phyloP scores from a whole-genome alignment of 2,888 invertebrate genomes.

The Sphaeridia pumilis region DNA sequence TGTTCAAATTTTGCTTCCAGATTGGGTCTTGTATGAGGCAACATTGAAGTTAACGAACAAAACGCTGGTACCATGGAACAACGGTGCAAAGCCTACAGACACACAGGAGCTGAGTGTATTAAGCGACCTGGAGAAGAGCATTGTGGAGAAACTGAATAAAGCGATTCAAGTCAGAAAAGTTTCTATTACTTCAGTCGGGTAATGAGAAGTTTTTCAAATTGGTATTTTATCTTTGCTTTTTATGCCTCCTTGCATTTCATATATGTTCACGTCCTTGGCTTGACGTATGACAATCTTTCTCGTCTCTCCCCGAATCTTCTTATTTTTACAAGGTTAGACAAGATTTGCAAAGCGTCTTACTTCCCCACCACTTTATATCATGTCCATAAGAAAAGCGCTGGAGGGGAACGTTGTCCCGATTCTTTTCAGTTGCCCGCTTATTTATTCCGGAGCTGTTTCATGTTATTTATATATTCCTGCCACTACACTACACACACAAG shows the following conservation, averaged over 20 bases:
- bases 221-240: not conserved
- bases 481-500: too few species aligned
- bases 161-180: constrained; percentile 8
- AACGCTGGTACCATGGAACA: constrained; percentile 12
- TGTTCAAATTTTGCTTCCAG: not conserved
- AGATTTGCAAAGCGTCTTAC: too few species aligned
- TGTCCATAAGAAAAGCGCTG: too few species aligned
- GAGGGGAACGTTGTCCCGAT: too few species aligned
- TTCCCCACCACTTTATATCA: too few species aligned
- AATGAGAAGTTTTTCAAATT: constrained; percentile 1
- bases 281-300: not conserved
- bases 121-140: constrained; percentile 11
- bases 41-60: constrained; percentile 13
- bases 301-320: not conserved
- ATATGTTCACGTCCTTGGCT: not conserved
- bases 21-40: constrained; percentile 15
- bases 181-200: constrained; percentile 16
- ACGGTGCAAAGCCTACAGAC: constrained; percentile 11
- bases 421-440: too few species aligned
- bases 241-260: not conserved
- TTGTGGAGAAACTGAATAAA: constrained; percentile 3
- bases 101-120: constrained; percentile 9
- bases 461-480: too few species aligned
- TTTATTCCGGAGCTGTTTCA: too few species aligned
- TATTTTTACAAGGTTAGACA: too few species aligned